Conservation (phyloP, 1,140 invertebrate genomes). For the Maniola jurtina region DNA sequence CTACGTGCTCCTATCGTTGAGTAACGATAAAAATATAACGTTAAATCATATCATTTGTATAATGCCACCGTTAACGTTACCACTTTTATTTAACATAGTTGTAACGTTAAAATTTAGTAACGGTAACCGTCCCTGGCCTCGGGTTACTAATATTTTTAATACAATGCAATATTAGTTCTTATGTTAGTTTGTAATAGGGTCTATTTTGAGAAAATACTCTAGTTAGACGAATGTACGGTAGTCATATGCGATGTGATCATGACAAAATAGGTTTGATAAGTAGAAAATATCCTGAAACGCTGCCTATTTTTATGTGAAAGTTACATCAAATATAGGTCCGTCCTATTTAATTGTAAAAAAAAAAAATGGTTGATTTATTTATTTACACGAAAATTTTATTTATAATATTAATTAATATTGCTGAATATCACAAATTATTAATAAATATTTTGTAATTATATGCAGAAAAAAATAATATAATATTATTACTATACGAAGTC, state of each 20-base stretch:
- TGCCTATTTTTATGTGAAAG: slow-evolving; percentile 18
- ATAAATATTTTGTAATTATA: neutral
- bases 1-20: no score
- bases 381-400: slow-evolving; percentile 4
- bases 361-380: slow-evolving; percentile 3
- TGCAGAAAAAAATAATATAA: no score
- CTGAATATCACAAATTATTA: neutral
- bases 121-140: neutral
- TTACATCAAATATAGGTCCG: slow-evolving; percentile 27
- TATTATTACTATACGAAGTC: no score
- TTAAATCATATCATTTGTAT: no score
- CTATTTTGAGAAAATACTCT: slow-evolving; percentile 1
- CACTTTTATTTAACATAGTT: no score
- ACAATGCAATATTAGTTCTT: slow-evolving; percentile 4
- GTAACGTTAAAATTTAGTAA: no score
- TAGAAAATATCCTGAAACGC: slow-evolving; percentile 19
- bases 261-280: slow-evolving; percentile 13
- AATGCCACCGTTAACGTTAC: no score
- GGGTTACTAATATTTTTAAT: neutral
- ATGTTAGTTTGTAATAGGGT: neutral
- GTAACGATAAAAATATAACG: no score
- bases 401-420: neutral
- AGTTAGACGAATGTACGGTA: neutral
- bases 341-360: slow-evolving; percentile 8
- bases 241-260: slow-evolving; percentile 8